A percentile compares a stretch with the other conserved stretches of the same genome.
These are phyloP conservation scores for Rhinogobius similis DNA, from an alignment of 2,113 vertebrate species.

Conservation along the genomic window DNA sequence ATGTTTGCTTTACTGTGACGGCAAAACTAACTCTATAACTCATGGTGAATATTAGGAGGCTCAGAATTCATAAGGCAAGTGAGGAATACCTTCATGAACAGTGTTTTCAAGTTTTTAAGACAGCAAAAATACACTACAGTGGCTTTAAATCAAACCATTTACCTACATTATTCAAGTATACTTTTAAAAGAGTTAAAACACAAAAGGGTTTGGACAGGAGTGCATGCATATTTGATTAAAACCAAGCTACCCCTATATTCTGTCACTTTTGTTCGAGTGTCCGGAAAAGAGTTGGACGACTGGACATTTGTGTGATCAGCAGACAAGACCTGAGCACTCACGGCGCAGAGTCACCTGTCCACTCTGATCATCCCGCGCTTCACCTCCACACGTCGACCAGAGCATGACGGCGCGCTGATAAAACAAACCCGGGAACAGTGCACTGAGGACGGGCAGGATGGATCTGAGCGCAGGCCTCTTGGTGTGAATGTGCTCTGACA, in stretches of 20 bases:
- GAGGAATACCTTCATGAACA: too few relatives aligned
- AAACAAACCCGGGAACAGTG: constrained; percentile 34
- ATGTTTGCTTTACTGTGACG: too few relatives aligned
- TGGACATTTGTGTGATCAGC: constrained; percentile 57
- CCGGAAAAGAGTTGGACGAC: constrained; percentile 20
- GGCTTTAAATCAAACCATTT: too few relatives aligned
- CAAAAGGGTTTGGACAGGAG: background rate
- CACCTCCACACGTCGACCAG: constrained; percentile 49
- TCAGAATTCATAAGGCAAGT: too few relatives aligned
- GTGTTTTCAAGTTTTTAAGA: too few relatives aligned
- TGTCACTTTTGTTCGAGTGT: constrained; percentile 20
- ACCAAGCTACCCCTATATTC: constrained; percentile 10
- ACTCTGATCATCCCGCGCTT: constrained; percentile 61
- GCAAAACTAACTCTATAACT: too few relatives aligned
- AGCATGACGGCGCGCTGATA: constrained; percentile 56
- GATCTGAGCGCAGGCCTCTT: constrained; percentile 39
- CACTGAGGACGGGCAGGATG: constrained; percentile 27
- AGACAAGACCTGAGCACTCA: constrained; percentile 42
- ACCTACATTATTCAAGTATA: too few relatives aligned
- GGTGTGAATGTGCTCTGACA: constrained; percentile 65
- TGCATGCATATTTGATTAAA: background rate
- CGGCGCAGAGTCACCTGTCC: constrained; percentile 59
- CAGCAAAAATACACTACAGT: too few relatives aligned
- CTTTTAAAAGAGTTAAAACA: background rate
- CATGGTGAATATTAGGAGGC: too few relatives aligned